Percentiles rank a stretch among this genome's conserved stretches.
Conservation (phyloP, 2,888 invertebrate species). For the Phyllotreta striolata region DNA sequence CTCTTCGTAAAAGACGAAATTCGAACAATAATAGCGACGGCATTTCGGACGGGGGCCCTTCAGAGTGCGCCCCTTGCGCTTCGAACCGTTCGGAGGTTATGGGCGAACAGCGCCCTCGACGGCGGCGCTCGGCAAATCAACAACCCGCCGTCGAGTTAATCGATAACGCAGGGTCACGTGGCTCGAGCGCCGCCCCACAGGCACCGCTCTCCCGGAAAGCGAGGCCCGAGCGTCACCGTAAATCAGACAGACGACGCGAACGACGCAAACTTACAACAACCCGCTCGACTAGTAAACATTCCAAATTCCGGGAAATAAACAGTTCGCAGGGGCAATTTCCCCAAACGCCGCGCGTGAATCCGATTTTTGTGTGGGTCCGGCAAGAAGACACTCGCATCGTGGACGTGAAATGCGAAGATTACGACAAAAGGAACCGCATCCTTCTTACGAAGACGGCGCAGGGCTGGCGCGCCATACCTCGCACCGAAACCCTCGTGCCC, state of each 20-base stretch:
- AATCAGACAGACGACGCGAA: conserved; percentile 61
- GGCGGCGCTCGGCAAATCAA: conserved; percentile 56
- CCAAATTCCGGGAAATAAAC: conserved; percentile 38
- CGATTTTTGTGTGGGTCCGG: conserved; percentile 86
- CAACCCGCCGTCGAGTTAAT: conserved; percentile 57
- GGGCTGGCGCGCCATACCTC: conserved; percentile 85
- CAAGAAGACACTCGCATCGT: conserved; percentile 82
- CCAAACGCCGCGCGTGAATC: conserved; percentile 74
- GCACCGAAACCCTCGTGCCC: conserved; percentile 71
- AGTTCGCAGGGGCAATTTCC: conserved; percentile 56
- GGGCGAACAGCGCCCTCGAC: conserved; percentile 60
- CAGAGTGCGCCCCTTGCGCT: conserved; percentile 54
- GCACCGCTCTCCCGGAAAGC: conserved; percentile 60
- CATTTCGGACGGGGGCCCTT: conserved; percentile 45
- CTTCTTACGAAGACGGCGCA: conserved; percentile 81
- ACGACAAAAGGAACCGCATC: conserved; percentile 85
- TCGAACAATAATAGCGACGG: conserved; percentile 43
- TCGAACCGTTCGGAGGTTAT: conserved; percentile 55
- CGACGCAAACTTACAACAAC: conserved; percentile 53
- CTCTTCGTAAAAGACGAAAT: conserved; percentile 54
- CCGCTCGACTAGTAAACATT: conserved; percentile 39
- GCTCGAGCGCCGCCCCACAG: conserved; percentile 57
- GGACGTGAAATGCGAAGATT: conserved; percentile 87
- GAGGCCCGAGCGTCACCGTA: conserved; percentile 62
- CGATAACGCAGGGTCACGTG: conserved; percentile 62